Conservation (phyloP, 1,140 invertebrate species). For the Apis dorsata region DNA sequence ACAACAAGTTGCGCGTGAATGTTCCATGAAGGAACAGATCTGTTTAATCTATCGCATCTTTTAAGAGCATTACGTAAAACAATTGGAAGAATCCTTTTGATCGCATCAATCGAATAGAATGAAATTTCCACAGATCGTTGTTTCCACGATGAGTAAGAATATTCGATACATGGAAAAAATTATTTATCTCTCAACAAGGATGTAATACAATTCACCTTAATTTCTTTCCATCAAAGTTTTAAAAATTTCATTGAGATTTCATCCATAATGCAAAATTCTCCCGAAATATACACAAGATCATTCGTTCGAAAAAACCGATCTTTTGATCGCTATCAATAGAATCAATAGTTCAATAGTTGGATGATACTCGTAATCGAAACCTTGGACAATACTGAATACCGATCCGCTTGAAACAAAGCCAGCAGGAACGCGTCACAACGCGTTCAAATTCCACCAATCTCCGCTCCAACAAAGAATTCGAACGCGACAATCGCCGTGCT, state of each 20-base stretch:
- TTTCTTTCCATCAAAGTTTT: too few relatives aligned
- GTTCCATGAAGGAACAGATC: not conserved
- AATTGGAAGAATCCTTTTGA: conserved; percentile 37
- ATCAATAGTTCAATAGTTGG: conserved; percentile 67
- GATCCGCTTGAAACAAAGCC: conserved; percentile 37
- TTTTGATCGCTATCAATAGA: conserved; percentile 14
- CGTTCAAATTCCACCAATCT: too few relatives aligned
- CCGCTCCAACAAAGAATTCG: not conserved
- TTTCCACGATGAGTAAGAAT: not conserved
- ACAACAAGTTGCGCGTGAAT: too few relatives aligned
- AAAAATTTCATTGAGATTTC: too few relatives aligned
- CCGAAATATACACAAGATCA: too few relatives aligned
- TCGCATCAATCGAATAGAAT: conserved; percentile 52
- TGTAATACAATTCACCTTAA: not conserved
- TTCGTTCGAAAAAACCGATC: too few relatives aligned
- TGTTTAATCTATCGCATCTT: conserved; percentile 17
- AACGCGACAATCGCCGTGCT: not conserved
- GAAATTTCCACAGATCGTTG: conserved; percentile 28
- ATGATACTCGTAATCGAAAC: conserved; percentile 68
- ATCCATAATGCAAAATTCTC: too few relatives aligned
- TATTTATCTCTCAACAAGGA: not conserved
- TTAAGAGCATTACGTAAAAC: conserved; percentile 36
- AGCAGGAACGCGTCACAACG: conserved; percentile 1
- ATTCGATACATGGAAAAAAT: not conserved
- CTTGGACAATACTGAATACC: conserved; percentile 32